Base-by-base conservation (phyloP, 2,113 vertebrate genomes). In the Tetraodon nigroviridis region DNA sequence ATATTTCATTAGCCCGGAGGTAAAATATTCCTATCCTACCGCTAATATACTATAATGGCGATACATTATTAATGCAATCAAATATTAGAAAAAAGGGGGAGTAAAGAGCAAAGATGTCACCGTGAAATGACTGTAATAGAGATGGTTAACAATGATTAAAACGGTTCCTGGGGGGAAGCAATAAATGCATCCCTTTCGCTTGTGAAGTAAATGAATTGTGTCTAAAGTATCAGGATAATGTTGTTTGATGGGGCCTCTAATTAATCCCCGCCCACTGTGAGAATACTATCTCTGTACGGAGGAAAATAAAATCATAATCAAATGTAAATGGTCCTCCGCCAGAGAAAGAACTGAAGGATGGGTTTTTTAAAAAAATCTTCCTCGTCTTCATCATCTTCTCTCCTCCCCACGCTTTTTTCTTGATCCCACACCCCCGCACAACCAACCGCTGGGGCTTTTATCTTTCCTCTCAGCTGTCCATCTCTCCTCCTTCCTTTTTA, bases 391-490 rank as follows among this genome's bases (percentile, higher is more conserved):
- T 49, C 58, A 7, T 66, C 41, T 51, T 64, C 49, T 68, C 21
- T 21, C 61, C 47, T 37, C 59, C 60, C 15, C 24, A 1, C 71
- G 37, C 2, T 7, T 15, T 40, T 78, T 17, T 53, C 41, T 71
- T 22, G 22, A 19, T 22, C 68, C 76, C 72, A 73, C 55, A 48
- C 64, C 55, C 37, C 58, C 65, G 58, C 68, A 46, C 71, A 59
- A 29, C 58, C 51, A 47, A 59, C 62, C 55, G 11, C 51, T 3
- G 21, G 61, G 67, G 51, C 58, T 75, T 67, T 24, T 78, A 47
- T 64, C 74, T 55, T 50, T 46, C 41, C 58, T 48, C 71, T 49
- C 52, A 16, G 48, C 64, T 67, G 59, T 69, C 61, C 61, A 29
- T 54, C 51, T 45, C 44, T 18, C 46, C 51, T 55, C 59, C 54